Conservation (phyloP, 2,797 vertebrate species). For the Anas georgica region DNA sequence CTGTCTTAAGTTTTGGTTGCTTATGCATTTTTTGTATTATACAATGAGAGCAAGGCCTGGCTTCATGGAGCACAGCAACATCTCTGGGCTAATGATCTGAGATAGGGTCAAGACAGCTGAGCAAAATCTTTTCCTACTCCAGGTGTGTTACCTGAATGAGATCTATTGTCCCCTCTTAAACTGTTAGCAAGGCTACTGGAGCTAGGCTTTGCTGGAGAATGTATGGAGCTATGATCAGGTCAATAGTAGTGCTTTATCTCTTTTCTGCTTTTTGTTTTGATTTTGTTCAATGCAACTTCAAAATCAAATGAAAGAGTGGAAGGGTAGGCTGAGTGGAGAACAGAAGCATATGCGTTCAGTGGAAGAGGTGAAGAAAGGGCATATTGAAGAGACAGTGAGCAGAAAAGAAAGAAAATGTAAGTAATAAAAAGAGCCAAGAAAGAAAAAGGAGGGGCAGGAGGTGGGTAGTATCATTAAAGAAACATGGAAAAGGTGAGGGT, state of each 20-base stretch:
- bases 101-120: not conserved
- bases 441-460: not conserved
- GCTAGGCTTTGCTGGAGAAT: not conserved
- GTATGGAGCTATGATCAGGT: not conserved
- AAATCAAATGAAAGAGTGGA: not conserved
- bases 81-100: not conserved
- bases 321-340: not conserved
- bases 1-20: not conserved
- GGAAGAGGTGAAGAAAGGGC: not conserved
- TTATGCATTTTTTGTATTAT: not conserved
- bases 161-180: not conserved
- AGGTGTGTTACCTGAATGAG: not conserved
- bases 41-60: not conserved
- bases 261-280: not conserved
- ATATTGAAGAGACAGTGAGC: not conserved
- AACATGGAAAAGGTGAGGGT: not conserved
- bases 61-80: not conserved
- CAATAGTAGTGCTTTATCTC: not conserved
- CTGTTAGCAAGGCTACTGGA: not conserved
- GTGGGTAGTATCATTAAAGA: not conserved
- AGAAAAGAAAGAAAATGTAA: not conserved
- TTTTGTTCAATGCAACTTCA: not conserved
- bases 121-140: not conserved
- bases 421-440: not conserved
- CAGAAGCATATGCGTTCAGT: not conserved